Conservation (phyloP, 2,888 invertebrate genomes). For the Iphiclides podalirius region DNA sequence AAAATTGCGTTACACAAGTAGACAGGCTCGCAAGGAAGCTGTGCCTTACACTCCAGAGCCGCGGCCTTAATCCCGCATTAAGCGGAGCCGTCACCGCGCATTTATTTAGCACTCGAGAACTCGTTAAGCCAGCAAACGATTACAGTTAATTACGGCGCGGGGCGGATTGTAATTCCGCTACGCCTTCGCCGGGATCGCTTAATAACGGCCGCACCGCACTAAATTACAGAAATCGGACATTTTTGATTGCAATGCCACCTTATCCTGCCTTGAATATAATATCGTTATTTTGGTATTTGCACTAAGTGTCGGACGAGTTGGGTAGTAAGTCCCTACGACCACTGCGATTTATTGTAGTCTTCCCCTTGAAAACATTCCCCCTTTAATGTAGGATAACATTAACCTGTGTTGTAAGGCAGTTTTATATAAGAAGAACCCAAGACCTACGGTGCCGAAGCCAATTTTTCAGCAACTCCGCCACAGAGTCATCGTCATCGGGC, state of each 20-base stretch:
- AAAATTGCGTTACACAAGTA: not conserved
- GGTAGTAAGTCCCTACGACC: no score
- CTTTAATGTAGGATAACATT: no score
- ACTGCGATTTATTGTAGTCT: no score
- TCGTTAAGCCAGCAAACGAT: slow-evolving; percentile 33
- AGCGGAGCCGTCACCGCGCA: slow-evolving; percentile 10
- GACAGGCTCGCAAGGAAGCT: not conserved
- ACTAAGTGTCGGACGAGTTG: no score
- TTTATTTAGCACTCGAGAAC: slow-evolving; percentile 29
- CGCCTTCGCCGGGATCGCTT: slow-evolving; percentile 5
- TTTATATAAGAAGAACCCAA: no score
- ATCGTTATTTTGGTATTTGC: no score
- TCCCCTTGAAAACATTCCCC: no score
- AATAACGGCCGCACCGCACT: slow-evolving; percentile 4
- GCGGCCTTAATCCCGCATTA: slow-evolving; percentile 16
- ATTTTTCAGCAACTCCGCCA: no score
- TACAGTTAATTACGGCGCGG: slow-evolving; percentile 33
- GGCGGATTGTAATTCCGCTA: slow-evolving; percentile 34
- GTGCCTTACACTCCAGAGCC: not conserved
- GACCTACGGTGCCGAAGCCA: no score
- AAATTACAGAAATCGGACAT: not conserved
- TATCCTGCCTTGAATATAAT: no score
- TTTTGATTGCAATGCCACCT: not conserved
- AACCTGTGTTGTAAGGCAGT: no score
- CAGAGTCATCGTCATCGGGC: no score